A percentile compares a stretch with the other conserved stretches of the same genome.
These are phyloP conservation scores for Serilophus lunatus DNA, from an alignment of 2,113 vertebrate species.

Conservation along the genomic window DNA sequence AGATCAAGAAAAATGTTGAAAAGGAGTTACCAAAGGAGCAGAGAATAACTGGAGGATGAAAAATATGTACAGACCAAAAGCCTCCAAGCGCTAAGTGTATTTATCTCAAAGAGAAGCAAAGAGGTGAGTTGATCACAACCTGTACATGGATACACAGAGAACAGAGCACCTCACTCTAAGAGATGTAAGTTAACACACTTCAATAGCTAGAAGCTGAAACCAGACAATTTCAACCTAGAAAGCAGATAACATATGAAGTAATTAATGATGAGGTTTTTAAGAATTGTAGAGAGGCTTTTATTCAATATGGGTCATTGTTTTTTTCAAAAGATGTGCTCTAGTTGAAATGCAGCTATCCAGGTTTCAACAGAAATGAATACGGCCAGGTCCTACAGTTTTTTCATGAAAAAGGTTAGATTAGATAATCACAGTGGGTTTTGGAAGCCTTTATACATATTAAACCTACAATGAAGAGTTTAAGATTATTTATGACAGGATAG, in stretches of 20 bases:
- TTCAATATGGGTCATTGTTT: not conserved
- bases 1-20: constrained; percentile 58
- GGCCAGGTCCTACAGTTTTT: not conserved
- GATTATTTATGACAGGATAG: constrained; percentile 14
- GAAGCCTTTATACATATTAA: constrained; percentile 21
- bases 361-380: not conserved
- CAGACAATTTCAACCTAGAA: not conserved
- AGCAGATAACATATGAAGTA: not conserved
- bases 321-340: not conserved
- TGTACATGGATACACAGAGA: not conserved
- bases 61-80: constrained; percentile 48
- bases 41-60: constrained; percentile 47
- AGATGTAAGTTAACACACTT: not conserved
- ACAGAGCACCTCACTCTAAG: not conserved
- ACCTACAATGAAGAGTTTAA: not conserved
- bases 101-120: constrained; percentile 44
- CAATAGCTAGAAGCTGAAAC: not conserved
- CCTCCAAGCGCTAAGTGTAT: constrained; percentile 3
- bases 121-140: constrained; percentile 36
- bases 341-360: not conserved
- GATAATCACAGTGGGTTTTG: not conserved
- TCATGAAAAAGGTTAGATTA: constrained; percentile 26
- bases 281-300: not conserved
- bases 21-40: constrained; percentile 47
- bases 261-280: constrained; percentile 41